Percentiles rank a stretch among this genome's conserved stretches.
These are phyloP conservation scores for Chaetodon trifascialis DNA, from an alignment of 2,113 vertebrate genomes.

Conservation along the genomic window DNA sequence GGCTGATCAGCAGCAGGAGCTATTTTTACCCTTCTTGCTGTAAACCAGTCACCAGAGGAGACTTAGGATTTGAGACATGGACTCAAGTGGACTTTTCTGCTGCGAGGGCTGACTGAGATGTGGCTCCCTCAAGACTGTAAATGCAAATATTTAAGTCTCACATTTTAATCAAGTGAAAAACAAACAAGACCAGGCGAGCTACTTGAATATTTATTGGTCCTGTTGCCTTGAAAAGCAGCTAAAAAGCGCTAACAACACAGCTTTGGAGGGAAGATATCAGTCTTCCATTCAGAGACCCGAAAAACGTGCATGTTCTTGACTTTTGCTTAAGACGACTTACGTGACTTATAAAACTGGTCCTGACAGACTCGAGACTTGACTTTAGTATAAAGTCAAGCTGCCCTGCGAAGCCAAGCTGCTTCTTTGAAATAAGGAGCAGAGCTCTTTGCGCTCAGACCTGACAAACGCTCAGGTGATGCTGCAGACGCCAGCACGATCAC, in stretches of 20 bases:
- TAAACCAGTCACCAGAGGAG: neutral
- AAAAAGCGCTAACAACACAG: neutral
- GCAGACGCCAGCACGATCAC: constrained; percentile 14
- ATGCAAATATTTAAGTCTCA: neutral
- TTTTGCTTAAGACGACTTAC: neutral
- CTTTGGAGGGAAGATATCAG: neutral
- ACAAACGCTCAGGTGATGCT: constrained; percentile 32
- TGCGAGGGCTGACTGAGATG: neutral
- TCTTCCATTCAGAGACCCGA: neutral
- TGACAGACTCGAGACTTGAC: neutral
- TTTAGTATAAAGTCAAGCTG: neutral
- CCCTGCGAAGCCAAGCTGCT: too few species aligned
- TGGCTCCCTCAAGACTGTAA: neutral
- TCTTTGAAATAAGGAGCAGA: neutral
- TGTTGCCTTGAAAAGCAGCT: neutral
- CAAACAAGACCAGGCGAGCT: too few species aligned
- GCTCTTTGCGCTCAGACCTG: neutral
- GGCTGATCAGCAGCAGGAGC: neutral
- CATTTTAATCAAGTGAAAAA: neutral
- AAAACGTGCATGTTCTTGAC: neutral
- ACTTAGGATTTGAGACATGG: neutral
- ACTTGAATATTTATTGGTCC: neutral
- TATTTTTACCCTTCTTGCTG: neutral
- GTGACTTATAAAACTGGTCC: neutral
- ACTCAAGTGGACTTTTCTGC: neutral